Conservation (phyloP, 2,888 invertebrate genomes). For the Mythimna impura region DNA sequence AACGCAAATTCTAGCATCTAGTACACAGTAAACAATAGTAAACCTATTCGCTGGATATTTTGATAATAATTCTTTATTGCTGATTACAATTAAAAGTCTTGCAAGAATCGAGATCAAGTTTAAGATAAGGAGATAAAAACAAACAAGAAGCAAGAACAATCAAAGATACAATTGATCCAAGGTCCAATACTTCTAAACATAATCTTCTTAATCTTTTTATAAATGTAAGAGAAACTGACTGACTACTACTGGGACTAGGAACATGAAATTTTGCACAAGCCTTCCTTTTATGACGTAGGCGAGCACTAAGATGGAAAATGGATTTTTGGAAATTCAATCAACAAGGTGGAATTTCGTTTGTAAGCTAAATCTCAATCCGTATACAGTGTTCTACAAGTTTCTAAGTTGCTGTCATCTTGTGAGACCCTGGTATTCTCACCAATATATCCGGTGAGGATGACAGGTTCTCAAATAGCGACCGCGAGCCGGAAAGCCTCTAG, state of each 20-base stretch:
- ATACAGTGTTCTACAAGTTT: neutral
- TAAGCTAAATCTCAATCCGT: too few relatives aligned
- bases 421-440: neutral
- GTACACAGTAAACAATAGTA: conserved; percentile 4
- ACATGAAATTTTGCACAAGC: too few relatives aligned
- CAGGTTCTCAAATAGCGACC: conserved; percentile 28
- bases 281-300: too few relatives aligned
- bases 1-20: neutral
- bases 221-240: too few relatives aligned
- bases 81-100: neutral
- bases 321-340: too few relatives aligned
- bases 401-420: neutral
- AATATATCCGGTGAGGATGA: conserved; percentile 22
- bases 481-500: conserved; percentile 21
- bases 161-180: too few relatives aligned
- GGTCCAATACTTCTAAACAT: too few relatives aligned
- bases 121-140: neutral
- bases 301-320: too few relatives aligned
- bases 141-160: neutral
- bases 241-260: too few relatives aligned
- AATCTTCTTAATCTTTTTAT: too few relatives aligned
- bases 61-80: neutral
- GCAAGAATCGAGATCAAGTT: conserved; percentile 1
- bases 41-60: conserved; percentile 4
- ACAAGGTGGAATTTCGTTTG: too few relatives aligned